phyloP scores from a whole-genome alignment of 2,888 invertebrate species.

The Celastrina argiolus region DNA sequence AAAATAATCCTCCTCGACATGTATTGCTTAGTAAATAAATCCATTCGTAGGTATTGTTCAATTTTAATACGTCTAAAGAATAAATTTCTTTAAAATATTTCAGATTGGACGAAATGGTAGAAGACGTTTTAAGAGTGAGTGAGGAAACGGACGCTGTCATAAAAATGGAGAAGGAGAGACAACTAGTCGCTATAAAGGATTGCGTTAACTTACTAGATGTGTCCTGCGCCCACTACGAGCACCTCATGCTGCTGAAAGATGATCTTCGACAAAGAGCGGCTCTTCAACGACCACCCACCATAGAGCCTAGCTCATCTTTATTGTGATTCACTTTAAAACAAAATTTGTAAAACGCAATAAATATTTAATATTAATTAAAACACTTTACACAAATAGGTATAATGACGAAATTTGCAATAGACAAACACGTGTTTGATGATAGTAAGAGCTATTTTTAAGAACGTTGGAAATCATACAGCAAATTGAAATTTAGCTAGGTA shows the following conservation, averaged over 20 bases:
- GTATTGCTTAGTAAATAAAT: too few relatives aligned
- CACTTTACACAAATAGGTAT: too few relatives aligned
- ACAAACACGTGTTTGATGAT: too few relatives aligned
- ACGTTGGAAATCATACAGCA: too few relatives aligned
- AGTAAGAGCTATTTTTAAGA: too few relatives aligned
- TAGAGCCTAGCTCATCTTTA: constrained; percentile 46
- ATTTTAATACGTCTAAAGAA: background rate
- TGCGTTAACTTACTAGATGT: constrained; percentile 59
- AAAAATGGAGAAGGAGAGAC: constrained; percentile 52
- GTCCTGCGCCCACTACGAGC: constrained; percentile 63
- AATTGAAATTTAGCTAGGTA: too few relatives aligned
- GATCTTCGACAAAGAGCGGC: constrained; percentile 49
- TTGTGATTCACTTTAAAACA: background rate
- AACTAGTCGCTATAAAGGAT: constrained; percentile 49
- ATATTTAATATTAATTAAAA: too few relatives aligned
- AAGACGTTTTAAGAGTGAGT: constrained; percentile 52
- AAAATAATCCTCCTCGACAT: too few relatives aligned
- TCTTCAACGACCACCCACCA: constrained; percentile 50
- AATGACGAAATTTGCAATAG: too few relatives aligned
- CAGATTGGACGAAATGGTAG: constrained; percentile 64
- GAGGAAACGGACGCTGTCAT: constrained; percentile 53
- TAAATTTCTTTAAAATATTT: background rate
- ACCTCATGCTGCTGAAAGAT: constrained; percentile 54
- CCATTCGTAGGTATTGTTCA: too few relatives aligned
- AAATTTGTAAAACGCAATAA: background rate